A percentile compares a stretch with the other conserved stretches of the same genome.
Conservation (phyloP, 2,888 invertebrate genomes). For the Eremobia ochroleuca region DNA sequence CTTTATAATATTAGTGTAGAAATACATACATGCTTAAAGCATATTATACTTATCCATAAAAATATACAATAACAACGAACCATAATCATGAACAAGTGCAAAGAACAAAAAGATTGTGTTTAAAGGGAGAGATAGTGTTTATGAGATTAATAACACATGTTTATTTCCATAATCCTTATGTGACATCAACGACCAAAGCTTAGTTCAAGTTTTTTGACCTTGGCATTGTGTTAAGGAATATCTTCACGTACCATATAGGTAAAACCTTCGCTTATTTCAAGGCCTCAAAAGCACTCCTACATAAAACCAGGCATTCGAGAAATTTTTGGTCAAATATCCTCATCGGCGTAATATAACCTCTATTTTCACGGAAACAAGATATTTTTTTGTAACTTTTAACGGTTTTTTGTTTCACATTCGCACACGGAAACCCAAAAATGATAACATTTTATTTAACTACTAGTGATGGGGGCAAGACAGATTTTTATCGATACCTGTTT, state of each 20-base stretch:
- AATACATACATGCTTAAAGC: too few species aligned
- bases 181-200: not conserved
- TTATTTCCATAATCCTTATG: not conserved
- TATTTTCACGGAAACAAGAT: conserved; percentile 61
- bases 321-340: conserved; percentile 33
- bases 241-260: conserved; percentile 10
- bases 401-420: conserved; percentile 64
- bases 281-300: conserved; percentile 39
- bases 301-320: conserved; percentile 48
- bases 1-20: too few species aligned
- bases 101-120: too few species aligned
- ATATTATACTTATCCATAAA: too few species aligned
- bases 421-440: conserved; percentile 79
- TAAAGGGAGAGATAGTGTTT: too few species aligned
- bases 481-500: conserved; percentile 62
- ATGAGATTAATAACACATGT: not conserved
- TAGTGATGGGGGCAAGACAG: conserved; percentile 71
- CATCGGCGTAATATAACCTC: conserved; percentile 57
- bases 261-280: conserved; percentile 36
- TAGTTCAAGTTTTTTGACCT: conserved; percentile 16
- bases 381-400: conserved; percentile 46
- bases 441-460: conserved; percentile 71
- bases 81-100: too few species aligned
- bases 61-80: too few species aligned
- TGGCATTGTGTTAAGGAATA: conserved; percentile 27